Evolutionary conservation across 2,113 vertebrate species (phyloP), one percentile per base, ranked within the genome.

Genomic region (Cyprinodon variegatus): DNA sequence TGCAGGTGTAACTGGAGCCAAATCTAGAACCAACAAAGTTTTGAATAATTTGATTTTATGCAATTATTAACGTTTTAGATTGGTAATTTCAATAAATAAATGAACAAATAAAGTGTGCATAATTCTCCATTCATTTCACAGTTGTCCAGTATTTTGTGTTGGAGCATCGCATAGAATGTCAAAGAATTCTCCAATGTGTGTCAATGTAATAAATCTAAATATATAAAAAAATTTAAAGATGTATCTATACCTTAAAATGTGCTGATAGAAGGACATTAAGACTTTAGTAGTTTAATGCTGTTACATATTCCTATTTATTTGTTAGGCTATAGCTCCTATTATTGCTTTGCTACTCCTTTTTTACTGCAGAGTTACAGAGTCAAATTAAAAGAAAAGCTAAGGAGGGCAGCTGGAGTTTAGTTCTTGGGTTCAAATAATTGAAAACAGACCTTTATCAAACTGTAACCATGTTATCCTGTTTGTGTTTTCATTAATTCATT

Each of bases 401-500:
- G 17, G 20, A 0, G 37, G 13, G 1, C 37, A 61, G 61, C 15
- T 38, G 13, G 4, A 62, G 61, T 37, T 68, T 29, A 17, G 1
- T 53, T 59, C 12, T 53, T 6, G 38, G 2, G 37, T 22, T 11
- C 9, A 2, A 9, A 65, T 68, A 53, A 60, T 63, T 20, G 59
- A 50, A 79, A 37, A 15, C 15, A 40, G 15, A 41, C 15, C 57
- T 81, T 65, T 50, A 36, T 15, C 17, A 61, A 57, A 29, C 11
- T 66, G 29, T 43, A 61, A 77, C 65, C 36, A 61, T 37, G 11
- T 3, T 6, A 38, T 63, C 64, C 57, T 67, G 11, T 72, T 46
- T 81, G 76, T 81, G 72, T 20, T 45, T 5, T 79, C 72, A 85
- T 74, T 40, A 43, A 57, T 57, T 65, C 65, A 60, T 9, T 22